Base-by-base conservation (phyloP, 2,888 invertebrate species). In the Nebria salina region DNA sequence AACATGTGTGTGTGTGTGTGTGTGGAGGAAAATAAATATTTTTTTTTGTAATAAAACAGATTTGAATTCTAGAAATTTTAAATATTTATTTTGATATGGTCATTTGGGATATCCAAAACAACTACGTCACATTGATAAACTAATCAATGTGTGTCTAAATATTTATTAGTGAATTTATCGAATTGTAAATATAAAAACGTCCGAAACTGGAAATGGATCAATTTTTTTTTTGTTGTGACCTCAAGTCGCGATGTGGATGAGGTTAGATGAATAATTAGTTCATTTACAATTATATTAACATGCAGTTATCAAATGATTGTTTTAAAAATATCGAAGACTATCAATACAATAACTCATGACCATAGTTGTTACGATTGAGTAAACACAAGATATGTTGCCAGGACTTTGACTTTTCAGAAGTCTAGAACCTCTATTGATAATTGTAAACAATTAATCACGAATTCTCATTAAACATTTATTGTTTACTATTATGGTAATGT, bases 1-100 rank as follows among this genome's bases (percentile, higher is more conserved):
- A 34, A 34, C 2, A 34, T 2, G 34, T 34, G 34, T 34, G 5
- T 4, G 34, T 34, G 34, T 34, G 34, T 34, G 34, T 34, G 20
- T 20, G 20, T 20, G 20, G 34, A 34, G 34, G 34, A 34, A 34
- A 34, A 4, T 34, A 5, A 34, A 34, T 34, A 34, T 34, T 34
- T 34, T 34, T 34, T 34, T 34, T 34, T 34, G 5, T 34, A 34
- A 34, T 34, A 34, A 34, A 34, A 34, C 34, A 34, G 34, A 34
- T 34, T 34, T 54, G 54, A 54, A 54, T 54, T 54, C 54, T 54
- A 2, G 54, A 2, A 54, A 54, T 54, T 65, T 65, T 15, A 3
- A 15, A 65, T n/a, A 25, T 68, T 26, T 25, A 26, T 68, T 25
- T 68, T 68, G 68, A 25, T 68, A 11, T 68, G 68, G 68, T 54